Evolutionary conservation across 2,797 vertebrate genomes (phyloP).

Genomic region (Gastrophryne carolinensis): DNA sequence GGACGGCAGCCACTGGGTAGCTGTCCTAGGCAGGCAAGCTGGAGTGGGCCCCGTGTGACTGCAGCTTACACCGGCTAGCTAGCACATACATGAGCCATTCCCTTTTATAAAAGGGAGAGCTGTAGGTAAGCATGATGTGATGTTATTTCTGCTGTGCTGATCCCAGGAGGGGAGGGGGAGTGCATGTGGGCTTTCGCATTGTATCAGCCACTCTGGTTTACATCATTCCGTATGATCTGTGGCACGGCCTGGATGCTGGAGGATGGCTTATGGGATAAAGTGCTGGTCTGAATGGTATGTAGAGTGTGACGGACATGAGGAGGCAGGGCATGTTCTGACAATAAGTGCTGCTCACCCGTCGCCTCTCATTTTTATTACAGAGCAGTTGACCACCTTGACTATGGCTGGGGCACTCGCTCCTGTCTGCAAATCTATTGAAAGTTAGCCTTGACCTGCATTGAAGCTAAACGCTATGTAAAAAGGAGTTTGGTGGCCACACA

Average conservation of each 20-base stretch:
- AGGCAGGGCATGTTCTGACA: constrained; percentile 14
- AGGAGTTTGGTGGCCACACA: constrained; percentile 33
- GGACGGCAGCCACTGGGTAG: constrained; percentile 68
- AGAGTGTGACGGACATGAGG: neutral
- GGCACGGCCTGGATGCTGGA: neutral
- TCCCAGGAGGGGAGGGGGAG: neutral
- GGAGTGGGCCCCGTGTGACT: constrained; percentile 67
- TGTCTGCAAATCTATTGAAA: constrained; percentile 3
- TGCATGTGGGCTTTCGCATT: neutral
- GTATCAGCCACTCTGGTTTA: neutral
- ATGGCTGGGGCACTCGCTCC: constrained; percentile 2
- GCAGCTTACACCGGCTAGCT: constrained; percentile 66
- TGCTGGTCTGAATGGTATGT: neutral
- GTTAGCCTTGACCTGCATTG: neutral
- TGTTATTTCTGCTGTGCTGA: neutral
- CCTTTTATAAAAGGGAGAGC: constrained; percentile 24
- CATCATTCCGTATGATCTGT: neutral
- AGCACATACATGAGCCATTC: constrained; percentile 56
- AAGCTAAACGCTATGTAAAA: neutral
- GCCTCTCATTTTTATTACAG: constrained; percentile 6
- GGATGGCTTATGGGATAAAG: too few species aligned
- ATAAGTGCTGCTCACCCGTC: constrained; percentile 1
- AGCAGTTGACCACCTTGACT: neutral
- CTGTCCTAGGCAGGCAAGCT: constrained; percentile 62
- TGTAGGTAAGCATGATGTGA: constrained; percentile 39